Base-by-base conservation (phyloP, 2,797 vertebrate genomes). In the Brachymystax lenok region DNA sequence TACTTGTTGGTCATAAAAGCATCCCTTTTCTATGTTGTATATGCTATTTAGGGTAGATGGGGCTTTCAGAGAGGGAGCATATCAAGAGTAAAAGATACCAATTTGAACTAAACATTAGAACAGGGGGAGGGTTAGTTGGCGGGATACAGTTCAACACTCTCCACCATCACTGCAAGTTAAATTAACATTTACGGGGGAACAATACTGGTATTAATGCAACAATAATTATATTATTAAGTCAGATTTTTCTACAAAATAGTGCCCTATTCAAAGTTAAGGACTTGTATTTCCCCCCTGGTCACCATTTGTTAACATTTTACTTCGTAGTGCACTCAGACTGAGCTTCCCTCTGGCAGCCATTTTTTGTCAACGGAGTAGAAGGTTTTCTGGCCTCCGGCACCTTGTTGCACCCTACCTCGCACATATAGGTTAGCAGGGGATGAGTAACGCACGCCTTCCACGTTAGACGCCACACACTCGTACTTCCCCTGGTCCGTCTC, bases 401-500 rank as follows among this genome's bases (percentile, higher is more conserved):
- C 81, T 74, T 88, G 84, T 94, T 89, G 92, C 92, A 97, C 95
- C 98, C 97, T 99, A 99, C 98, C 98, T 99, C 98, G 96, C 96
- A 99, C 98, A 88, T 99, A 99, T 94, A 99, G 96, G 94, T 99
- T 99, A 91, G 98, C 98, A 0, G 98, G 97, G 77, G 98, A 96
- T 30, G 98, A 99, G 93, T 99, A 99, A 88, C 98, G 98, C 86
- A 98, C 97, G 64, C 98, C 98, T 28, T 98, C 97, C 85, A 96
- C 95, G 87, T 99, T 99, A 94, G 96, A 97, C 83, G 98, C 98
- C 90, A 99, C 98, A 12, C 98, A 99, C 88, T 99, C 98, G 51
- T 99, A 99, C 89, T 99, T 99, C 92, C 98, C 98, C 94, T 99
- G 98, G 93, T 99, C 98, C 0, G 97, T 99, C 94, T 99, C 98